These are phyloP conservation scores for Conops quadrifasciatus DNA, from an alignment of 2,888 invertebrate genomes.

Conservation along the genomic window DNA sequence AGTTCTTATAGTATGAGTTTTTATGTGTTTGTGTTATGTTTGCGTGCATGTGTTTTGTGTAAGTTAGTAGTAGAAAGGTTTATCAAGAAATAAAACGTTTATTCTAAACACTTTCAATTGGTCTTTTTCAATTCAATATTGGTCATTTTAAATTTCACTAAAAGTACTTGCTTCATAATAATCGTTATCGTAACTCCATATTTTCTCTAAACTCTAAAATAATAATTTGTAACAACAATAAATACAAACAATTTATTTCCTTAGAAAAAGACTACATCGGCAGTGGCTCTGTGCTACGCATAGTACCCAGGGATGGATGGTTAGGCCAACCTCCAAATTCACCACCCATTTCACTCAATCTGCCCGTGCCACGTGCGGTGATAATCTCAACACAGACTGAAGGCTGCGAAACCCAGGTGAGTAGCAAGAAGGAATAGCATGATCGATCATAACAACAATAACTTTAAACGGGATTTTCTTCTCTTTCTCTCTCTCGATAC, in stretches of 20 bases:
- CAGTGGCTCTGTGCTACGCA: conserved; percentile 52
- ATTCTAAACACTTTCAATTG: too few relatives aligned
- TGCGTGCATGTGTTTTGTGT: too few relatives aligned
- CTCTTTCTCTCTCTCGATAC: conserved; percentile 47
- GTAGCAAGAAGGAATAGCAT: background rate
- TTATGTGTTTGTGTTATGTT: too few relatives aligned
- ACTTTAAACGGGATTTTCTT: background rate
- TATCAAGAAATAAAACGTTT: too few relatives aligned
- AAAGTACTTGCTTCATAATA: too few relatives aligned
- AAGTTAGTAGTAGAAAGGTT: too few relatives aligned
- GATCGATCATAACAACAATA: background rate
- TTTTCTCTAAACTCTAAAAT: too few relatives aligned
- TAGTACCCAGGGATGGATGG: conserved; percentile 55
- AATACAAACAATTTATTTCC: conserved; percentile 33
- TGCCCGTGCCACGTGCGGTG: conserved; percentile 51
- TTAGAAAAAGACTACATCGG: conserved; percentile 55
- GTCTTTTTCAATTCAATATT: too few relatives aligned
- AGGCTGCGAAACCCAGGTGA: conserved; percentile 53
- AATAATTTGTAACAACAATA: conserved; percentile 10
- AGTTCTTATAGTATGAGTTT: too few relatives aligned
- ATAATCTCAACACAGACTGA: conserved; percentile 54
- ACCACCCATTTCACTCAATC: conserved; percentile 43
- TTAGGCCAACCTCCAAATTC: conserved; percentile 56
- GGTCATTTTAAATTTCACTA: too few relatives aligned
- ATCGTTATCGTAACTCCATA: background rate